phyloP scores from a whole-genome alignment of 1,140 invertebrate genomes.

The Drosophila kanapiae region DNA sequence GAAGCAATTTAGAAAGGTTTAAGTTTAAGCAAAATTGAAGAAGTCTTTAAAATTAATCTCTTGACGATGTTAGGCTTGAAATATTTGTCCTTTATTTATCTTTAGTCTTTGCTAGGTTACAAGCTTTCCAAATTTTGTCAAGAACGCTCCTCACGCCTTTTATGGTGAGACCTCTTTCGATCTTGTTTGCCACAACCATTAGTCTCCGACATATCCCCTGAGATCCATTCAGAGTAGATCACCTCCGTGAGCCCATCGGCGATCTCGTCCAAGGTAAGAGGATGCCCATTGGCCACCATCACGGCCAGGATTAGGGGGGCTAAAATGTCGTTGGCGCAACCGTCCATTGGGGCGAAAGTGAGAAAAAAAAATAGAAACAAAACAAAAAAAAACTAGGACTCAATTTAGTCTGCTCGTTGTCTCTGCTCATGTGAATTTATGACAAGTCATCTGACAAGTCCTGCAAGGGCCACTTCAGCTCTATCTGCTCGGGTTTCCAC shows the following conservation, averaged over 20 bases:
- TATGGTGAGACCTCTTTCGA: neutral
- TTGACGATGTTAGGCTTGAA: no score
- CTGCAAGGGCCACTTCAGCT: constrained; percentile 26
- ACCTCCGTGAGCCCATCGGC: constrained; percentile 39
- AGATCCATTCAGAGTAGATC: constrained; percentile 35
- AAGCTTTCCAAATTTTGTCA: neutral
- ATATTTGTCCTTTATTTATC: no score
- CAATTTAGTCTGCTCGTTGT: constrained; percentile 29
- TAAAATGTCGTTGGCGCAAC: constrained; percentile 48
- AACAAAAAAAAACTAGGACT: constrained; percentile 15
- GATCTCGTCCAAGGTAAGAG: constrained; percentile 62
- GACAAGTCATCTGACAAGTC: constrained; percentile 30
- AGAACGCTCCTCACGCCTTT: neutral
- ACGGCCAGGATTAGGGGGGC: constrained; percentile 61
- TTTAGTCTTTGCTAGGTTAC: no score
- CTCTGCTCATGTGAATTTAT: constrained; percentile 34
- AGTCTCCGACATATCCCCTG: neutral
- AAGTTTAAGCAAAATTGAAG: neutral
- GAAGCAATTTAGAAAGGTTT: neutral
- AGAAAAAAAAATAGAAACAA: neutral
- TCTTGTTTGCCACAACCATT: constrained; percentile 10
- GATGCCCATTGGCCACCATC: constrained; percentile 59
- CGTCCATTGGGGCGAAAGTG: constrained; percentile 38
- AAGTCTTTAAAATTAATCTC: no score
- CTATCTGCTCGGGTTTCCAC: constrained; percentile 20